Evolutionary conservation across 2,113 vertebrate species (phyloP).

Genomic region (Colaptes auratus): DNA sequence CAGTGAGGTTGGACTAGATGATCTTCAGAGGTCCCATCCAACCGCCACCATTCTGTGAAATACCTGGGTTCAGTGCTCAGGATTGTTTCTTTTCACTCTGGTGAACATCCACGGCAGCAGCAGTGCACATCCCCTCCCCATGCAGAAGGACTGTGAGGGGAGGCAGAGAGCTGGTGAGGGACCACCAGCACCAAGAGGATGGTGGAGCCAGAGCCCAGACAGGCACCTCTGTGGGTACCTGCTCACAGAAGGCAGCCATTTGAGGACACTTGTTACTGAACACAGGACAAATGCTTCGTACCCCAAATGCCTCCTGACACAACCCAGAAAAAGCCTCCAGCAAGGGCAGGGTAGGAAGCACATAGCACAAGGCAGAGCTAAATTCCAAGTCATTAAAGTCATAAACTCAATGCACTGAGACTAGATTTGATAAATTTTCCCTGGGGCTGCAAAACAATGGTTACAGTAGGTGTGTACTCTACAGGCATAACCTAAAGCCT

Average conservation of each 20-base stretch:
- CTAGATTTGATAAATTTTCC: background rate
- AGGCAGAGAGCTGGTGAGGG: fast-evolving
- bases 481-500: background rate
- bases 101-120: background rate
- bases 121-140: fast-evolving
- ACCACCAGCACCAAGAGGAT: fast-evolving
- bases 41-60: background rate
- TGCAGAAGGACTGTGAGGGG: fast-evolving
- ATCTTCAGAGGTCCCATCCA: too few species aligned
- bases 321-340: background rate
- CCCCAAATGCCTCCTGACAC: fast-evolving
- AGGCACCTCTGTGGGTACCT: fast-evolving
- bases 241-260: fast-evolving
- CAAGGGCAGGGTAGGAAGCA: background rate
- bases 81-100: fast-evolving
- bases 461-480: background rate
- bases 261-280: background rate
- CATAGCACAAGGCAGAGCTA: background rate
- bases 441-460: background rate
- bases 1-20: too few species aligned
- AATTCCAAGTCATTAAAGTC: background rate
- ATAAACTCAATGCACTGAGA: background rate
- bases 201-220: background rate
- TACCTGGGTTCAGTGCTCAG: fast-evolving
- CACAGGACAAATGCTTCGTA: background rate